These are phyloP conservation scores for Euzophera pinguis DNA, from an alignment of 2,888 invertebrate genomes.

Conservation along the genomic window DNA sequence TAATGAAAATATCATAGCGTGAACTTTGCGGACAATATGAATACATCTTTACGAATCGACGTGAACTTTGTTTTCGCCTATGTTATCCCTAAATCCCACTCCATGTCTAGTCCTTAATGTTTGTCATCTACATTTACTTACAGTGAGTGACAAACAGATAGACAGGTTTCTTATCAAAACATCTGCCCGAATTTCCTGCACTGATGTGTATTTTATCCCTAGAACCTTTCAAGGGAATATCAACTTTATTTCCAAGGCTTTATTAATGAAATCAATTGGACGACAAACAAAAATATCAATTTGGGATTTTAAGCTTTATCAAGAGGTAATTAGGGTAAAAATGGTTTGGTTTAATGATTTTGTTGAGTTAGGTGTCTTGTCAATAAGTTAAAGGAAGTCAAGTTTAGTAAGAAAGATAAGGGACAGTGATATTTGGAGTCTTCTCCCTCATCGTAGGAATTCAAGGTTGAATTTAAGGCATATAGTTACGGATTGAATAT, in stretches of 20 bases:
- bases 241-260: not conserved
- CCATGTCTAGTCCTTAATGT: not conserved
- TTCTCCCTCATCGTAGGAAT: no score
- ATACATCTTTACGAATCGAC: not conserved
- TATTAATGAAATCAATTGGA: not conserved
- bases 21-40: no score
- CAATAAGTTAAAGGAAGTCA: not conserved
- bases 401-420: not conserved
- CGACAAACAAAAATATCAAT: not conserved
- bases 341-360: not conserved
- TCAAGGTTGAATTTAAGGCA: no score
- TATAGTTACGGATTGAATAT: no score
- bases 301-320: not conserved
- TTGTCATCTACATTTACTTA: conserved; percentile 6
- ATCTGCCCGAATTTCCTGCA: conserved; percentile 12
- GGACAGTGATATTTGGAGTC: no score
- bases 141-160: conserved; percentile 10
- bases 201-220: not conserved
- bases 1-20: no score
- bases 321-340: not conserved
- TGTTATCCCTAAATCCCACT: not conserved
- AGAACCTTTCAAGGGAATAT: not conserved
- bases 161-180: conserved; percentile 12
- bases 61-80: not conserved
- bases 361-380: not conserved